phyloP scores from a whole-genome alignment of 2,113 vertebrate genomes.

The Neogale vison region DNA sequence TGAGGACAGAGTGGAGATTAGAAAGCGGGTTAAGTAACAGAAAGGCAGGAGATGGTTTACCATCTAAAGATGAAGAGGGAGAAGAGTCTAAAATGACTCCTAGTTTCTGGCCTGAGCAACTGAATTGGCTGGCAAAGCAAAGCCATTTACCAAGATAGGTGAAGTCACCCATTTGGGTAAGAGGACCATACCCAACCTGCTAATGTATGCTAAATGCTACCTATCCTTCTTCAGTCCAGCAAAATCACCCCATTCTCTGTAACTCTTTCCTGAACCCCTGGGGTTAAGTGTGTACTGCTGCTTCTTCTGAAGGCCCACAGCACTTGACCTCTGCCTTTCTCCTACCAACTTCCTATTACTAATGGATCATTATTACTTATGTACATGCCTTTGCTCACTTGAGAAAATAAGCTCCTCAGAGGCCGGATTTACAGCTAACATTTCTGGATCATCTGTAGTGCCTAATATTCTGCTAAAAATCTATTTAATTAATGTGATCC shows the following conservation, averaged over 20 bases:
- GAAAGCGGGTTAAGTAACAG: slow-evolving; percentile 4
- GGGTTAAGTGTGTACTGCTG: background rate
- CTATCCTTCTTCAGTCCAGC: background rate
- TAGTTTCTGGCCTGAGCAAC: background rate
- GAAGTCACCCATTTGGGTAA: background rate
- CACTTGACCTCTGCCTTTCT: background rate
- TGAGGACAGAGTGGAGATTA: background rate
- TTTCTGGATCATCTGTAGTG: background rate
- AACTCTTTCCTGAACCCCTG: background rate
- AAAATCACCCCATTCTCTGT: background rate
- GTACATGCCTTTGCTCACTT: background rate
- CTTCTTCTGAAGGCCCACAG: slow-evolving; percentile 12
- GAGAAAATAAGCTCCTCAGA: slow-evolving; percentile 31
- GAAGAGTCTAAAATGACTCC: background rate
- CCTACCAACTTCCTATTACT: background rate
- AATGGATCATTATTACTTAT: background rate
- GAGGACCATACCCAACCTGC: background rate
- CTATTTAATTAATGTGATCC: background rate
- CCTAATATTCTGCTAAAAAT: background rate
- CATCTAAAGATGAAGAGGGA: background rate
- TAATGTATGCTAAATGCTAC: background rate
- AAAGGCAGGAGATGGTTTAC: background rate
- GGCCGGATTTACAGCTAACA: slow-evolving; percentile 19
- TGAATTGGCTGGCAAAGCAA: slow-evolving; percentile 28
- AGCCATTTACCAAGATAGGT: background rate